Conservation (phyloP, 2,113 vertebrate genomes). For the Nematolebias whitei region DNA sequence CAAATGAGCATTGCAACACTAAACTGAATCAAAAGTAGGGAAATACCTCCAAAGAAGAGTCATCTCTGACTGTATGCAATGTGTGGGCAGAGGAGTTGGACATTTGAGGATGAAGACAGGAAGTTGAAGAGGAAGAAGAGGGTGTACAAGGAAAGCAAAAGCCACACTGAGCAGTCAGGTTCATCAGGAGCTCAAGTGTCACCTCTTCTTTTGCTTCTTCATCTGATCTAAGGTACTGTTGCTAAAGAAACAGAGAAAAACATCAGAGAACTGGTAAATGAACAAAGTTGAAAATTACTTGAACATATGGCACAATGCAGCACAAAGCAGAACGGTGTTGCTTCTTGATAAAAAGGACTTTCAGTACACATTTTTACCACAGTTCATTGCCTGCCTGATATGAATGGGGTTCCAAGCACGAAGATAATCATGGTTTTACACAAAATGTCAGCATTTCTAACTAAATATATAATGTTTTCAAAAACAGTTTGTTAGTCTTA, state of each 20-base stretch:
- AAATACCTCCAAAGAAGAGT: slow-evolving; percentile 78
- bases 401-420: too few species aligned
- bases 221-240: slow-evolving; percentile 63
- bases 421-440: too few species aligned
- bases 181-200: slow-evolving; percentile 86
- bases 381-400: too few species aligned
- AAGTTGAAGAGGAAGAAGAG: slow-evolving; percentile 73
- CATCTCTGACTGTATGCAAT: slow-evolving; percentile 85
- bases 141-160: slow-evolving; percentile 83
- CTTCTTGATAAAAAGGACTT: slow-evolving; percentile 1
- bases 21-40: background rate
- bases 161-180: slow-evolving; percentile 86
- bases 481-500: background rate
- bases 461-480: background rate
- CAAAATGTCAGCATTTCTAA: too few species aligned
- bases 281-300: background rate
- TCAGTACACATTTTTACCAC: too few species aligned
- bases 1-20: background rate
- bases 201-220: slow-evolving; percentile 82
- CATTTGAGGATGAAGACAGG: slow-evolving; percentile 52
- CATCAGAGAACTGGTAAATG: background rate
- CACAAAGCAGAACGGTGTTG: background rate
- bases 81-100: slow-evolving; percentile 73
- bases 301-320: background rate
- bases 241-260: slow-evolving; percentile 41